These are phyloP conservation scores for Syngnathus acus DNA, from an alignment of 2,797 vertebrate species.

Conservation along the genomic window DNA sequence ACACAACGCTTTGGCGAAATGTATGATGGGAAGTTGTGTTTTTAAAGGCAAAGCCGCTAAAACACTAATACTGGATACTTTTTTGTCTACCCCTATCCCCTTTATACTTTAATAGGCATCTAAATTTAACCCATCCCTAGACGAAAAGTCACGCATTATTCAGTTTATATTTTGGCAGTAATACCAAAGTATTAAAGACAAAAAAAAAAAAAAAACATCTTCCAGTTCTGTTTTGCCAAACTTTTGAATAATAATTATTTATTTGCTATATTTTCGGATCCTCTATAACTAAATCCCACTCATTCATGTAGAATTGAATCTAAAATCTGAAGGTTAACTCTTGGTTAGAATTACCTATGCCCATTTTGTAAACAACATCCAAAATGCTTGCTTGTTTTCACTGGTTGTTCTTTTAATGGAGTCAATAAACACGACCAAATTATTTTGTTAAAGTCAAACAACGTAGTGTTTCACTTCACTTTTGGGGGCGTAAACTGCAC, in stretches of 20 bases:
- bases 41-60: background rate
- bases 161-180: background rate
- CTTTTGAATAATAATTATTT: no score
- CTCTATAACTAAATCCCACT: no score
- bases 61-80: background rate
- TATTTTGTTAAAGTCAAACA: background rate
- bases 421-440: no score
- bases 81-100: background rate
- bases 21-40: constrained; percentile 46
- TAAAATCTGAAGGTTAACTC: background rate
- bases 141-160: background rate
- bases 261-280: no score
- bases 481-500: constrained; percentile 18
- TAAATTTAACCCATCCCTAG: background rate
- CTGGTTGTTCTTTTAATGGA: no score
- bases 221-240: no score
- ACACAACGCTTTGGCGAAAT: constrained; percentile 5
- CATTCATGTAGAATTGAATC: no score
- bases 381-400: background rate
- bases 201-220: background rate
- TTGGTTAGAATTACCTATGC: background rate
- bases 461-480: background rate
- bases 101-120: no score
- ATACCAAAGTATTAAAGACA: background rate
- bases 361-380: background rate